Evolutionary conservation across 23 tunicate species (phyloP).

Genomic region (Aplidium turbinatum): DNA sequence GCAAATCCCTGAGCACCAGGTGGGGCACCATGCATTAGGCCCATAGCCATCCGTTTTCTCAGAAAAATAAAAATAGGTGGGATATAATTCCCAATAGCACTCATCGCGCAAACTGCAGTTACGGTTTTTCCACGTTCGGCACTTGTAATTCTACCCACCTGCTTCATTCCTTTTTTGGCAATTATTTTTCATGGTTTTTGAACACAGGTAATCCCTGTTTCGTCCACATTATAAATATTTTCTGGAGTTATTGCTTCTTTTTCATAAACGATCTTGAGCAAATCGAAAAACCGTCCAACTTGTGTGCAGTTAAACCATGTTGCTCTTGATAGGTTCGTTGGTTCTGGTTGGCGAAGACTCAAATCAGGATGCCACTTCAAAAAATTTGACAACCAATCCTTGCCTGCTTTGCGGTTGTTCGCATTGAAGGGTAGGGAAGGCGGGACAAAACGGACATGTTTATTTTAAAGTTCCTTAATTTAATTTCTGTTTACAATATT

Average conservation of each 20-base stretch:
- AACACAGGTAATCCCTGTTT: constrained; percentile 24
- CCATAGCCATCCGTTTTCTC: not conserved
- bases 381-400: constrained; percentile 4
- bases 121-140: constrained; percentile 11
- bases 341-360: constrained; percentile 23
- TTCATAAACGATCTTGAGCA: not conserved
- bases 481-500: too few relatives aligned
- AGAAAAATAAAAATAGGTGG: constrained; percentile 16
- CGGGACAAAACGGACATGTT: too few relatives aligned
- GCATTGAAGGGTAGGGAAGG: constrained; percentile 9
- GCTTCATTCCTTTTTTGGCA: constrained; percentile 15
- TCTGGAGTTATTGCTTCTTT: not conserved
- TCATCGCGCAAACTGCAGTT: constrained; percentile 3
- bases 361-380: constrained; percentile 4
- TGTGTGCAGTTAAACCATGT: constrained; percentile 10
- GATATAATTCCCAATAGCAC: constrained; percentile 19
- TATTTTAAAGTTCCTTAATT: too few relatives aligned
- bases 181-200: constrained; percentile 24
- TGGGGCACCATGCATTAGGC: constrained; percentile 8
- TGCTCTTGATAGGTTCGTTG: constrained; percentile 25
- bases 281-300: not conserved
- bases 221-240: constrained; percentile 12
- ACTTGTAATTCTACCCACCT: constrained; percentile 4
- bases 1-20: not conserved
- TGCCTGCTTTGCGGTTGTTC: not conserved